Evolutionary conservation across 2,797 vertebrate species (phyloP).

Genomic region (Lindbergichthys nudifrons): DNA sequence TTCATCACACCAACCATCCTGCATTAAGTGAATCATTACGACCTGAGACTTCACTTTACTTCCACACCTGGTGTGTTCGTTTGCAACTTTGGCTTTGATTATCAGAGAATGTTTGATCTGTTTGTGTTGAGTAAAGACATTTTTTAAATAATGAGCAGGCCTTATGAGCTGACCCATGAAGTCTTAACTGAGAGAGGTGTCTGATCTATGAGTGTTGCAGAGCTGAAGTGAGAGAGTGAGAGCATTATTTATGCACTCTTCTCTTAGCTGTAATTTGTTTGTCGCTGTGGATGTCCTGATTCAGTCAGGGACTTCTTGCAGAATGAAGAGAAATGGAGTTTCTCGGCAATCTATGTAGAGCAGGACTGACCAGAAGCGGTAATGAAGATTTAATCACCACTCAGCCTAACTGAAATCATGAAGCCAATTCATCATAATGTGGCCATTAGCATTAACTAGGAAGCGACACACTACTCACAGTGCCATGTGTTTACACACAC

Average conservation of each 20-base stretch:
- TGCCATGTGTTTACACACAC: conserved; percentile 23
- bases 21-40: not conserved
- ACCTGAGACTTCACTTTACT: not conserved
- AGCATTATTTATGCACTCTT: conserved; percentile 40
- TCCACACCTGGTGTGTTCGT: not conserved
- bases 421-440: conserved; percentile 79
- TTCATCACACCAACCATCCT: conserved; percentile 10
- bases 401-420: conserved; percentile 74
- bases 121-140: not conserved
- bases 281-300: conserved; percentile 67
- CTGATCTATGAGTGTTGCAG: conserved; percentile 17
- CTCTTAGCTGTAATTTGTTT: conserved; percentile 67
- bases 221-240: conserved; percentile 48
- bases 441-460: conserved; percentile 63
- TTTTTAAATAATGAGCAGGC: conserved; percentile 6
- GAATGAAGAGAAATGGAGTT: conserved; percentile 80
- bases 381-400: conserved; percentile 86
- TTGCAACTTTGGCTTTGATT: not conserved
- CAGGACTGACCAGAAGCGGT: conserved; percentile 78
- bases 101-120: conserved; percentile 8
- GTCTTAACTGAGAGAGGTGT: conserved; percentile 14
- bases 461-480: conserved; percentile 15
- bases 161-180: conserved; percentile 10
- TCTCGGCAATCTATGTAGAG: conserved; percentile 73
- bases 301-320: conserved; percentile 70